Conservation (phyloP, 2,113 vertebrate species). For the Colossoma macropomum region DNA sequence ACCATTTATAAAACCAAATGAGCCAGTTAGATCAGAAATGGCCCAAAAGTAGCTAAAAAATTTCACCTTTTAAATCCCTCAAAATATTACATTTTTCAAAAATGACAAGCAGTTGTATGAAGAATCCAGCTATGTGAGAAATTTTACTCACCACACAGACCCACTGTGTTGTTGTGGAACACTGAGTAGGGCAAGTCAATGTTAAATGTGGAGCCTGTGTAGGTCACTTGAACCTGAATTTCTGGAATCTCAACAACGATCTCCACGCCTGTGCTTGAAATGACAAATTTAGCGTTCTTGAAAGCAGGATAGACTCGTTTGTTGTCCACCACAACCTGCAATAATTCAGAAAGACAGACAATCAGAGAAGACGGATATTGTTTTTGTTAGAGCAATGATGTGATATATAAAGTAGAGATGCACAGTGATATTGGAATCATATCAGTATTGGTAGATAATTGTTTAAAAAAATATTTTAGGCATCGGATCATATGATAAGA, state of each 20-base stretch:
- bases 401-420: no score
- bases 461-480: no score
- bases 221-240: constrained; percentile 76
- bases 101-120: no score
- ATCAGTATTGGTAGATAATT: no score
- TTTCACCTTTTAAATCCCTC: no score
- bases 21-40: no score
- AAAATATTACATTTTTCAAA: no score
- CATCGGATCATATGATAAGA: no score
- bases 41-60: no score
- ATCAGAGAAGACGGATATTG: neutral
- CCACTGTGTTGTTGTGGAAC: constrained; percentile 87
- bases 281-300: constrained; percentile 68
- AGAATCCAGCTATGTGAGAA: neutral
- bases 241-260: constrained; percentile 77
- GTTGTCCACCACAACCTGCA: constrained; percentile 81
- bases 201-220: constrained; percentile 78
- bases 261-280: constrained; percentile 78
- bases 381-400: neutral
- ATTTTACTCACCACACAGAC: constrained; percentile 88
- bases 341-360: neutral
- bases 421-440: no score
- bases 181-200: constrained; percentile 81
- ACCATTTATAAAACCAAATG: no score
- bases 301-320: constrained; percentile 79